Evolutionary conservation across 2,888 invertebrate species (phyloP).

Genomic region (Netelia inedita): DNA sequence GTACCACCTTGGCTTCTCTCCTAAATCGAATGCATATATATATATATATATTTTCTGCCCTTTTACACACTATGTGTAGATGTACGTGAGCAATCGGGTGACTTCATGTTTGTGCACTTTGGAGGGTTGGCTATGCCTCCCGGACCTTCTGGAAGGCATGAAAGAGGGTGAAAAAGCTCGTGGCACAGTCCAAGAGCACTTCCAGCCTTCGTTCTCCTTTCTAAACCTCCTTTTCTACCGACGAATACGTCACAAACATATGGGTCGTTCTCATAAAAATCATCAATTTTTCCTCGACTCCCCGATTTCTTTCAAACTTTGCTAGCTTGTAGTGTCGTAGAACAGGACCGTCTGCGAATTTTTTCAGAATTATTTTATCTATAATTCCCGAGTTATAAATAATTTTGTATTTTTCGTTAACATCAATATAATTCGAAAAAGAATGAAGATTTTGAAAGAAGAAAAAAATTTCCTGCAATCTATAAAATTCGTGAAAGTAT

Average conservation of each 20-base stretch:
- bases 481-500: too few species aligned
- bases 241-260: neutral
- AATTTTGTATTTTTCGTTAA: too few species aligned
- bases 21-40: slow-evolving; percentile 45
- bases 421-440: too few species aligned
- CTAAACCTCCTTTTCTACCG: slow-evolving; percentile 16
- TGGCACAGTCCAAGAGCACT: slow-evolving; percentile 46
- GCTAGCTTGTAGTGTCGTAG: too few species aligned
- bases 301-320: too few species aligned
- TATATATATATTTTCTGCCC: slow-evolving; percentile 3
- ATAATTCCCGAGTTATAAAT: too few species aligned
- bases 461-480: too few species aligned
- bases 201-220: slow-evolving; percentile 4
- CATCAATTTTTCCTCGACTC: too few species aligned
- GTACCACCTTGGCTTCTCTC: slow-evolving; percentile 33
- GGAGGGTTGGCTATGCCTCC: slow-evolving; percentile 1
- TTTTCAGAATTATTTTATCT: too few species aligned
- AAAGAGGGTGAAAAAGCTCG: slow-evolving; percentile 37
- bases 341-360: neutral
- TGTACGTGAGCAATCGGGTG: slow-evolving; percentile 23
- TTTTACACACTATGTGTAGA: neutral
- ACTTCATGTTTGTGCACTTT: slow-evolving; percentile 23
- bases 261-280: neutral
- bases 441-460: too few species aligned
- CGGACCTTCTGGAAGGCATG: slow-evolving; percentile 30